Percentiles rank a stretch among this genome's conserved stretches.
Evolutionary conservation across 2,888 invertebrate genomes (phyloP).

Genomic region (Cryptophagus acutangulus): DNA sequence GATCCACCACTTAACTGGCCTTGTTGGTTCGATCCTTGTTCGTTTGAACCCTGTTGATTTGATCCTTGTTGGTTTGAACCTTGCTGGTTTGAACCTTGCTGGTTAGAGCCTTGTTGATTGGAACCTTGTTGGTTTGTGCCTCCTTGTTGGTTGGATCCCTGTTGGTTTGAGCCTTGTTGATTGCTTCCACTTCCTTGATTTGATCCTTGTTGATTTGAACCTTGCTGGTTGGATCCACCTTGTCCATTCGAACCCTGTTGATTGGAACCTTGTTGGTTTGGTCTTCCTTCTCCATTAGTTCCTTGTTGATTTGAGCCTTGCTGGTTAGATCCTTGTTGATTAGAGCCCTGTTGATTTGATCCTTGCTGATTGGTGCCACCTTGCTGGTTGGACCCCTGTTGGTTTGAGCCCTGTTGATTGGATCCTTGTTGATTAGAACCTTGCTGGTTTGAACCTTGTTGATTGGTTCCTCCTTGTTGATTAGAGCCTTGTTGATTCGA

Average conservation of each 20-base stretch:
- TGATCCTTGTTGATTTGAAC: slow-evolving; percentile 13
- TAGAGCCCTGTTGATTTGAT: slow-evolving; percentile 10
- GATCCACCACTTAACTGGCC: slow-evolving; percentile 31
- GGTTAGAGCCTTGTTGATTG: slow-evolving; percentile 14
- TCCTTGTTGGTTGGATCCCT: slow-evolving; percentile 14
- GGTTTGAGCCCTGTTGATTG: slow-evolving; percentile 6
- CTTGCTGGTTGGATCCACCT: slow-evolving; percentile 11
- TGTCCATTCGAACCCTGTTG: slow-evolving; percentile 16
- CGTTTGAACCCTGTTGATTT: slow-evolving; percentile 7
- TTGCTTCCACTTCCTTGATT: slow-evolving; percentile 10
- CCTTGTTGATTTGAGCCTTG: slow-evolving; percentile 13
- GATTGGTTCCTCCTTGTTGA: slow-evolving; percentile 16
- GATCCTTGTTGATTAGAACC: slow-evolving; percentile 7
- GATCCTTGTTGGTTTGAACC: slow-evolving; percentile 18
- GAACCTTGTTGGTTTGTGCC: slow-evolving; percentile 9
- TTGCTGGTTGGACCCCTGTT: slow-evolving; percentile 4
- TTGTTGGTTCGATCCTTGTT: slow-evolving; percentile 14
- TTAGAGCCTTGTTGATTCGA: slow-evolving; percentile 8
- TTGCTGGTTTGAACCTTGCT: slow-evolving; percentile 17
- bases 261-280: slow-evolving; percentile 11
- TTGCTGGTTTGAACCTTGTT: slow-evolving; percentile 14
- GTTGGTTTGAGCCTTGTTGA: slow-evolving; percentile 13
- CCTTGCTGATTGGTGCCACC: slow-evolving; percentile 7
- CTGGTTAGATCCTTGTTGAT: slow-evolving; percentile 14
- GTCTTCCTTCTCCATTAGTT: slow-evolving; percentile 14